Evolutionary conservation across 2,888 invertebrate species (phyloP).

Genomic region (Elegia similella): DNA sequence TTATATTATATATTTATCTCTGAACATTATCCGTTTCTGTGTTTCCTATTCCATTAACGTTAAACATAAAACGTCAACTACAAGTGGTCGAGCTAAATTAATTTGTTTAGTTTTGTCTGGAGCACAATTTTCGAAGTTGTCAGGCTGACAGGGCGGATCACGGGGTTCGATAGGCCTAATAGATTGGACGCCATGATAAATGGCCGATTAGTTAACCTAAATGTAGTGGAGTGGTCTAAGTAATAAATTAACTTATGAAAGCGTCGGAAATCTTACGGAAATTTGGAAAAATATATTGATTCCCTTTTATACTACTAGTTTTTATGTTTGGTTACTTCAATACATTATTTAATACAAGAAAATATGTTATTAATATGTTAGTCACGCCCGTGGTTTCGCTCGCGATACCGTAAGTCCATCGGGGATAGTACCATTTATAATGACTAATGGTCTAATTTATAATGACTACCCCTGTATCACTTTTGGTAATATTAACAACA

Average conservation of each 20-base stretch:
- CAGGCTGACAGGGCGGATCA: slow-evolving; percentile 11
- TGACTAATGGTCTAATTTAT: too few relatives aligned
- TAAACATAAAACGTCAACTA: slow-evolving; percentile 37
- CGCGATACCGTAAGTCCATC: too few relatives aligned
- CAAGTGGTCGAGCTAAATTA: slow-evolving; percentile 36
- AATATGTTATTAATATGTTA: too few relatives aligned
- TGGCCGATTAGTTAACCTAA: slow-evolving; percentile 11
- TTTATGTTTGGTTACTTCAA: too few relatives aligned
- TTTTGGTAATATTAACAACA: too few relatives aligned
- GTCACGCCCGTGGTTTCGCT: too few relatives aligned
- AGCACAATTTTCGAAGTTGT: slow-evolving; percentile 6
- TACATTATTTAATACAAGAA: too few relatives aligned
- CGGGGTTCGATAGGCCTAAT: slow-evolving; percentile 14
- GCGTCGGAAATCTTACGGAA: not conserved
- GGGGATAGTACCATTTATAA: too few relatives aligned
- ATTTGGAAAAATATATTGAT: not conserved
- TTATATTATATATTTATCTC: too few relatives aligned
- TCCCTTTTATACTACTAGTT: too few relatives aligned
- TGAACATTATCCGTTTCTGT: not conserved
- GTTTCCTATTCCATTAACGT: slow-evolving; percentile 45
- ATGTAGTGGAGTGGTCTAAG: slow-evolving; percentile 1
- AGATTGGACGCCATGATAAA: slow-evolving; percentile 12
- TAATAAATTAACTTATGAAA: slow-evolving; percentile 4
- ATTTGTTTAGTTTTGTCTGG: slow-evolving; percentile 29
- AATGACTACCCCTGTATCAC: too few relatives aligned